phyloP scores from a whole-genome alignment of 1,140 invertebrate species.

The Trichonephila inaurata region DNA sequence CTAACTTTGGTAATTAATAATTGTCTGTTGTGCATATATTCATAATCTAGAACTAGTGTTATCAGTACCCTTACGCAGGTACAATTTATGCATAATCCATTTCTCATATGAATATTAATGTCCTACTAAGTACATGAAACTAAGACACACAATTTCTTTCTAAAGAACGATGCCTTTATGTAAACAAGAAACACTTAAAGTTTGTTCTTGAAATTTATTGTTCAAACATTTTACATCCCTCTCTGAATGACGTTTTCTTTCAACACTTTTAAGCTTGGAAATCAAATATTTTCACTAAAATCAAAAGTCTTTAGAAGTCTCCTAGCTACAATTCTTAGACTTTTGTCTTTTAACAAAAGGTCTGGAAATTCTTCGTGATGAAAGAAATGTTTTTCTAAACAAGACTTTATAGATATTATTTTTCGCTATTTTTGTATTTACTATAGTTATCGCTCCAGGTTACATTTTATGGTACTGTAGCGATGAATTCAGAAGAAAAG shows the following conservation, averaged over 20 bases:
- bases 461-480: neutral
- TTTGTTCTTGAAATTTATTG: neutral
- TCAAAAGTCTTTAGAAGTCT: neutral
- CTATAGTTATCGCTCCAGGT: neutral
- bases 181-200: neutral
- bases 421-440: neutral
- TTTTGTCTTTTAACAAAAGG: neutral
- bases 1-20: too few relatives aligned
- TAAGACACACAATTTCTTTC: neutral
- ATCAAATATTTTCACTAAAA: constrained; percentile 19
- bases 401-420: neutral
- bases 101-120: neutral
- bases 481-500: neutral
- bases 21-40: too few relatives aligned
- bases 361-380: neutral
- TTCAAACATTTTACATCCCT: neutral
- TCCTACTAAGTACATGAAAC: neutral
- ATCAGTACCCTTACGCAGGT: too few relatives aligned
- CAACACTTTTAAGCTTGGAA: neutral
- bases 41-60: too few relatives aligned
- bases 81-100: too few relatives aligned
- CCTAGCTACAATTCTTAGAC: neutral
- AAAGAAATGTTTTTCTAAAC: constrained; percentile 27
- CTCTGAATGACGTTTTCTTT: neutral
- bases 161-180: neutral